These are phyloP conservation scores for Gadus chalcogrammus DNA, from an alignment of 2,113 vertebrate species.

Conservation along the genomic window DNA sequence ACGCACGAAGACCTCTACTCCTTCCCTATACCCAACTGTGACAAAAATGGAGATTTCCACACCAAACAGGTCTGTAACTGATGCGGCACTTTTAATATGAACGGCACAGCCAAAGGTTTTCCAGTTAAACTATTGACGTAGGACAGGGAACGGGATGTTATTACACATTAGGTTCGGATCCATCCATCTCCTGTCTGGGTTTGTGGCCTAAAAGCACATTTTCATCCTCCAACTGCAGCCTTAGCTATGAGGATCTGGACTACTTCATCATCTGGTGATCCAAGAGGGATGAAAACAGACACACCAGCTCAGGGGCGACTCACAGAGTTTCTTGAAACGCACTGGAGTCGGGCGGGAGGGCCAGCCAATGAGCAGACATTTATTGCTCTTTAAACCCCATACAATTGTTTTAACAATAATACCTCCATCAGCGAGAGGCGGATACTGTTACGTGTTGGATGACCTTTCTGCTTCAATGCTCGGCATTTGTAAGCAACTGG, in stretches of 20 bases:
- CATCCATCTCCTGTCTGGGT: not conserved
- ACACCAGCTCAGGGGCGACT: slow-evolving; percentile 47
- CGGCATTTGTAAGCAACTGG: slow-evolving; percentile 31
- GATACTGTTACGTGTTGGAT: slow-evolving; percentile 49
- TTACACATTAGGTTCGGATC: no score
- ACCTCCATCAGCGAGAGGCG: slow-evolving; percentile 31
- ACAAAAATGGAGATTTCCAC: slow-evolving; percentile 90
- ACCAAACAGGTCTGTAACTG: slow-evolving; percentile 82
- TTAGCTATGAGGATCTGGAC: slow-evolving; percentile 12
- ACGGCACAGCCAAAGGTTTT: no score
- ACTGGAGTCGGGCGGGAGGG: slow-evolving; percentile 16
- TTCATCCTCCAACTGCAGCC: slow-evolving; percentile 21
- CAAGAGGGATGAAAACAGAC: slow-evolving; percentile 40
- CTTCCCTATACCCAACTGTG: slow-evolving; percentile 93
- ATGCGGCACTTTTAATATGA: slow-evolving; percentile 19
- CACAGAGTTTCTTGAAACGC: slow-evolving; percentile 36
- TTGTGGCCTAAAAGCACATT: slow-evolving; percentile 32
- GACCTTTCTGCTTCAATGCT: slow-evolving; percentile 12
- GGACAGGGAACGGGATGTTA: no score
- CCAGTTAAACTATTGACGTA: no score
- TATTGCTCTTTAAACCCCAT: slow-evolving; percentile 24
- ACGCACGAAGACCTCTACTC: slow-evolving; percentile 87
- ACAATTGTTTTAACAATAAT: slow-evolving; percentile 25
- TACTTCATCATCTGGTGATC: slow-evolving; percentile 29
- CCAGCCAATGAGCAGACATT: slow-evolving; percentile 31